These are phyloP conservation scores for Chondrilla cf. caribensis DNA, from an alignment of 37 sponge, comb jelly and placozoan genomes.

Conservation along the genomic window DNA sequence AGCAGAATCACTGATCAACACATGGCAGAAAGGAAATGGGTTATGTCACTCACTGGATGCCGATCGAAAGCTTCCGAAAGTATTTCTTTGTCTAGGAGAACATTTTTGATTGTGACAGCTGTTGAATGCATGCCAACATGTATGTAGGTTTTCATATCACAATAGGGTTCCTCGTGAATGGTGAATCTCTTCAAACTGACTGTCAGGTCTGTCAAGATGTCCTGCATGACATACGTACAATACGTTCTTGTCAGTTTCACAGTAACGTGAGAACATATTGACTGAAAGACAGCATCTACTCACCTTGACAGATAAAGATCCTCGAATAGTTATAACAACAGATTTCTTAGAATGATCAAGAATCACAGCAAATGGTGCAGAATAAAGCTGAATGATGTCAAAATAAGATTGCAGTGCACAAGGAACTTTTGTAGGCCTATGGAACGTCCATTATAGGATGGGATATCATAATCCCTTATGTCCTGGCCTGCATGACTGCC, in stretches of 20 bases:
- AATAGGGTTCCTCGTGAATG: conserved; percentile 3
- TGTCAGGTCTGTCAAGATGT: conserved; percentile 10
- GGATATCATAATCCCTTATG: too few species aligned
- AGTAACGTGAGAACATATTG: too few species aligned
- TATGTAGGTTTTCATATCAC: background rate
- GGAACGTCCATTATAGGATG: too few species aligned
- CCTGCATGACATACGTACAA: too few species aligned
- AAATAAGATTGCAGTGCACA: background rate
- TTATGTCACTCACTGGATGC: background rate
- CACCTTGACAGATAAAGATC: conserved; percentile 73
- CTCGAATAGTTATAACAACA: conserved; percentile 69
- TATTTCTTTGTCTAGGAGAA: conserved; percentile 7
- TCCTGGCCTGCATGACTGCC: too few species aligned
- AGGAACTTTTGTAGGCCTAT: too few species aligned
- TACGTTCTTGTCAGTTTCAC: too few species aligned
- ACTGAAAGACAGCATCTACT: too few species aligned
- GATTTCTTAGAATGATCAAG: conserved; percentile 43
- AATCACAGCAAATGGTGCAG: conserved; percentile 60
- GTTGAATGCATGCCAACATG: conserved; percentile 8
- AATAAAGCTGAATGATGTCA: background rate
- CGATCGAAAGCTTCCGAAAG: background rate
- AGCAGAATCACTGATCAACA: too few species aligned
- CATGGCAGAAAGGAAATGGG: too few species aligned
- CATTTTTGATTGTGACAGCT: conserved; percentile 16
- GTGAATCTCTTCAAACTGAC: background rate